Evolutionary conservation across 1,140 invertebrate species (phyloP), one percentile per base, ranked within the genome.

Genomic region (Halictus rubicundus): DNA sequence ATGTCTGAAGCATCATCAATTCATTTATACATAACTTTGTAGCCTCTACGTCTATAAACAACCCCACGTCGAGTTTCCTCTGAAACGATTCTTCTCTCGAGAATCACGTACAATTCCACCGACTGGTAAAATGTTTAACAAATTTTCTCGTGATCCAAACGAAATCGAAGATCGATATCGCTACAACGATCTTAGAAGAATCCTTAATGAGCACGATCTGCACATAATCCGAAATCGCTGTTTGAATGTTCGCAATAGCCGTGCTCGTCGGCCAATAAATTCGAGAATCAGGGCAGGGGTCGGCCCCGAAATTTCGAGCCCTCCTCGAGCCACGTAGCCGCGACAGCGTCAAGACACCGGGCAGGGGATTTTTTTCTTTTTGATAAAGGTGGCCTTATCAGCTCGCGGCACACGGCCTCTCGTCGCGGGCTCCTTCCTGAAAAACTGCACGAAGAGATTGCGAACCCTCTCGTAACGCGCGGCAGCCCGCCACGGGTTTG

Each of bases 381-480:
- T 85, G 83, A 85, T 78, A 84, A 85, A 85, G 63, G 68, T 37
- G 37, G 21, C 60, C 63, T 81, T 83, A 83, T 83, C 78, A 66
- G 54, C 65, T n/a, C 46, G 27, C 27, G 68, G 70, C 70, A 75
- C 79, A 77, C 78, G 59, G 70, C 27, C 42, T 57, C 68, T 57
- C 64, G n/a, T 9, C n/a, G 64, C 46, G 23, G 23, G 63, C 66
- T 75, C 54, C 49, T 68, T n/a, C 21, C 49, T 78, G 72, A 77
- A 84, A 80, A 80, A 85, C 79, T 77, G 64, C 63, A 39, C 49
- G 57, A n/a, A 8, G 63, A 85, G 59, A 77, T 70, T 73, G 63
- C 63, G 23, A 46, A 68, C 39, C 65, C 63, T 82, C 68, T 82
- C 68, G 57, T 85, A 86, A 86, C 46, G 80, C 83, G 21, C 59